Conservation (phyloP, 2,888 invertebrate genomes). For the Geophilus truncorum region DNA sequence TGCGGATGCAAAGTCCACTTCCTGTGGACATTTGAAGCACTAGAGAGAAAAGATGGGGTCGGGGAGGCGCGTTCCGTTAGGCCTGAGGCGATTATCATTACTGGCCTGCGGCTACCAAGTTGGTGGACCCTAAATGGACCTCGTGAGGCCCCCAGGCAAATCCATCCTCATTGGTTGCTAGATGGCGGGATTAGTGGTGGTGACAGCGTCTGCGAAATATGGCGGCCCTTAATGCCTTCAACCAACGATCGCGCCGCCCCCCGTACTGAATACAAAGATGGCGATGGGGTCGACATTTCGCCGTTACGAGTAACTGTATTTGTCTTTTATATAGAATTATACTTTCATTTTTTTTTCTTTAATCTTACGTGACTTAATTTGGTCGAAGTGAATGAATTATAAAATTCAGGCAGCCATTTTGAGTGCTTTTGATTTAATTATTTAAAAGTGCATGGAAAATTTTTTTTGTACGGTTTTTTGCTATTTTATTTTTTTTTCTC, state of each 20-base stretch:
- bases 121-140: slow-evolving; percentile 25
- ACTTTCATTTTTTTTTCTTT: not conserved
- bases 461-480: not conserved
- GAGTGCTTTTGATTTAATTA: not conserved
- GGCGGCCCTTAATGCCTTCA: slow-evolving; percentile 28
- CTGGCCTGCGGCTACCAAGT: not conserved
- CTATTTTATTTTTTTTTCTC: not conserved
- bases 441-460: not conserved
- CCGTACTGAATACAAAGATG: slow-evolving; percentile 21
- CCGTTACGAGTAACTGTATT: not conserved
- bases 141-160: slow-evolving; percentile 33
- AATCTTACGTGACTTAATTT: too few relatives aligned
- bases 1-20: slow-evolving; percentile 8
- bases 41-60: not conserved
- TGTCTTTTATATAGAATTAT: not conserved
- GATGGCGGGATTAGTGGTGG: slow-evolving; percentile 34
- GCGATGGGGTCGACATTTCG: not conserved
- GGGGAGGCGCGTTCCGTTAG: not conserved
- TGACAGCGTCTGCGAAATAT: slow-evolving; percentile 28
- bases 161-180: slow-evolving; percentile 35
- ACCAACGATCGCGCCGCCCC: slow-evolving; percentile 28
- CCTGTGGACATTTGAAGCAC: slow-evolving; percentile 2
- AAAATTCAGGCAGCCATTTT: too few relatives aligned
- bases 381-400: too few relatives aligned
- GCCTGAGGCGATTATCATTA: slow-evolving; percentile 28